Base-by-base conservation (phyloP, 1,140 invertebrate genomes). In the Brachionus paranguensis region DNA sequence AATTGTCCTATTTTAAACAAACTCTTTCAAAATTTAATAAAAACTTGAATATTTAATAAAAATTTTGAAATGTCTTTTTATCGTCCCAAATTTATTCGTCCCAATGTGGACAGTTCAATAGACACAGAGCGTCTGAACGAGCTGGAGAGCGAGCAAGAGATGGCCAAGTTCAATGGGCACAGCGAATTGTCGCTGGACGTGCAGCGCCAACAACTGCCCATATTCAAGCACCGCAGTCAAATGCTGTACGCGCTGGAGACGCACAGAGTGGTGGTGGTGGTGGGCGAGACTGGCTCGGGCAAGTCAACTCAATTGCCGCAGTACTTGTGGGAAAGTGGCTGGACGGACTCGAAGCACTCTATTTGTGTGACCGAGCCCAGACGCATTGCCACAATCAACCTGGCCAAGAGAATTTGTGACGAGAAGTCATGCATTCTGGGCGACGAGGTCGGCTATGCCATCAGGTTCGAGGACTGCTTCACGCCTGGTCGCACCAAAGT, bases 341-440 rank as follows among this genome's bases (percentile, higher is more conserved):
- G 96, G 94, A 88, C 87, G 6, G 85, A 84, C 17, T 86, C 90
- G 55, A 92, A 89, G 76, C 91, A 83, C 85, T 88, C 85, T 91
- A 93, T 99, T 74, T 95, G 93, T 47, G 92, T 99, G 29, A 97
- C 96, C 3, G 94, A 99, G 88, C 96, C 97, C 0, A 91, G 97
- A 55, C 91, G 96, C 84, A 93, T 98, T 2, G 95, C 96, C 1
- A 95, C 95, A 0, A 93, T 96, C 7, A 93, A 91, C 90, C 90
- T 99, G 45, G 96, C 97, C 1, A 92, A 91, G 84, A 91, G 97
- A 60, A 95, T 99, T 12, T 94, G 96, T 0, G 93, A 96, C 87
- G 97, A 99, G 91, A 92, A 92, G 17, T 94, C 93, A 1, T 92
- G 92, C 41, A 87, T 93, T 27, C 88, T 96, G 0, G 95, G 95